phyloP scores from a whole-genome alignment of 2,888 invertebrate species.

The Erebia ligea region DNA sequence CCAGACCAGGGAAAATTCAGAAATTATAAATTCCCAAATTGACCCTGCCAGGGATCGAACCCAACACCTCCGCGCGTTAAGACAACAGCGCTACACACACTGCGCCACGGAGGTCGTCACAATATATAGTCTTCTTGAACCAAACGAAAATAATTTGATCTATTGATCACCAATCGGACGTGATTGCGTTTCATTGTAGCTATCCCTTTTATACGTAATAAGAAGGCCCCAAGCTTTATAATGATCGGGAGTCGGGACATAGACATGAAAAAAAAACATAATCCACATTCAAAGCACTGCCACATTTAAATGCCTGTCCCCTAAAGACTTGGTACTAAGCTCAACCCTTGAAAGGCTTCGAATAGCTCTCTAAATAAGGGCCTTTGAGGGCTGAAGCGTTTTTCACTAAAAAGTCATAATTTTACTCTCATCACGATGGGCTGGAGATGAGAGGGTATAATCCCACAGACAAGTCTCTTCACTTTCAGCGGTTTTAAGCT shows the following conservation, averaged over 20 bases:
- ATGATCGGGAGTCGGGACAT: not conserved
- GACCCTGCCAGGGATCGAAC: too few species aligned
- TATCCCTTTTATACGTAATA: too few species aligned
- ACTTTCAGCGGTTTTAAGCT: slow-evolving; percentile 13
- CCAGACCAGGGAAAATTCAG: too few species aligned
- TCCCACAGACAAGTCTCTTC: slow-evolving; percentile 54
- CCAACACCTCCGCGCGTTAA: too few species aligned
- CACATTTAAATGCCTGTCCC: slow-evolving; percentile 19
- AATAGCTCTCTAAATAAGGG: slow-evolving; percentile 47
- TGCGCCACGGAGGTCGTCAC: too few species aligned
- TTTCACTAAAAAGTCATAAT: slow-evolving; percentile 69
- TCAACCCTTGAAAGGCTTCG: slow-evolving; percentile 40
- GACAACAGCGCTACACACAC: too few species aligned
- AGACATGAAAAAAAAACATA: not conserved
- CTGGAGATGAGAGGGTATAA: slow-evolving; percentile 52
- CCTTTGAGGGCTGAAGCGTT: slow-evolving; percentile 52
- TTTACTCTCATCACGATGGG: slow-evolving; percentile 62
- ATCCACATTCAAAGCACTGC: slow-evolving; percentile 5
- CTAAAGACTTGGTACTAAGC: slow-evolving; percentile 23
- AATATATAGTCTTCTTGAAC: too few species aligned
- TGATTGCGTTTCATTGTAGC: too few species aligned
- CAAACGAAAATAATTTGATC: too few species aligned
- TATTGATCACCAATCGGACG: too few species aligned
- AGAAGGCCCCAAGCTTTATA: too few species aligned
- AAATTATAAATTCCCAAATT: too few species aligned